phyloP scores from a whole-genome alignment of 2,888 invertebrate genomes.

The Diarsia brunnea region DNA sequence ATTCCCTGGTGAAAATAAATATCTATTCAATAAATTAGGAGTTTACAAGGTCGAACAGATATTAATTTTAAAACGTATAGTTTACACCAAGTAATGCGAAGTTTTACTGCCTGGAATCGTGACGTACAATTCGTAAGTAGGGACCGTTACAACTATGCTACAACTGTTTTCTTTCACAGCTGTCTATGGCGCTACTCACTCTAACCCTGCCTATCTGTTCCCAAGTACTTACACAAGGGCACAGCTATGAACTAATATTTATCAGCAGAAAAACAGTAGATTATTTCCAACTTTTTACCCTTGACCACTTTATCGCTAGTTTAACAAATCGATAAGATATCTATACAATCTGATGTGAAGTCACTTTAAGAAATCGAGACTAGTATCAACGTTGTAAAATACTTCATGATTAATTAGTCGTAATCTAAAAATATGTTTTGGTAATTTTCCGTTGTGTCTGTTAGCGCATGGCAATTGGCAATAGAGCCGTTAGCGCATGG shows the following conservation, averaged over 20 bases:
- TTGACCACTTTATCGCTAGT: conserved; percentile 60
- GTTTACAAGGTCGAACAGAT: too few species aligned
- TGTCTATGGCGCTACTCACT: neutral
- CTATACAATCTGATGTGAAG: conserved; percentile 6
- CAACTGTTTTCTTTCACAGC: neutral
- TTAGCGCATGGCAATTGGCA: too few species aligned
- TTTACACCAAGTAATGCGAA: too few species aligned
- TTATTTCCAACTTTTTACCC: conserved; percentile 50
- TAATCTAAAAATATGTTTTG: conserved; percentile 12
- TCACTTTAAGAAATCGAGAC: conserved; percentile 20
- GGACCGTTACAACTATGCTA: neutral
- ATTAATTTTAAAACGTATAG: too few species aligned
- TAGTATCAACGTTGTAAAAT: conserved; percentile 23
- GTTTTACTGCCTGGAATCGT: too few species aligned
- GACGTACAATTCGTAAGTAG: too few species aligned
- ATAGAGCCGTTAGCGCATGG: neutral
- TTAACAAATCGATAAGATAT: conserved; percentile 55
- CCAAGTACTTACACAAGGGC: neutral
- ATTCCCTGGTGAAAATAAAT: too few species aligned
- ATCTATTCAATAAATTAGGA: too few species aligned
- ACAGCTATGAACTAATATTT: conserved; percentile 20
- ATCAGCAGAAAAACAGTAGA: conserved; percentile 45
- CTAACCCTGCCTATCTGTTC: neutral
- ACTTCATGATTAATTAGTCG: conserved; percentile 1
- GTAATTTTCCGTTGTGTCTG: conserved; percentile 15